Evolutionary conservation across 2,888 invertebrate genomes (phyloP).

Genomic region (Podotricha telesiphe): DNA sequence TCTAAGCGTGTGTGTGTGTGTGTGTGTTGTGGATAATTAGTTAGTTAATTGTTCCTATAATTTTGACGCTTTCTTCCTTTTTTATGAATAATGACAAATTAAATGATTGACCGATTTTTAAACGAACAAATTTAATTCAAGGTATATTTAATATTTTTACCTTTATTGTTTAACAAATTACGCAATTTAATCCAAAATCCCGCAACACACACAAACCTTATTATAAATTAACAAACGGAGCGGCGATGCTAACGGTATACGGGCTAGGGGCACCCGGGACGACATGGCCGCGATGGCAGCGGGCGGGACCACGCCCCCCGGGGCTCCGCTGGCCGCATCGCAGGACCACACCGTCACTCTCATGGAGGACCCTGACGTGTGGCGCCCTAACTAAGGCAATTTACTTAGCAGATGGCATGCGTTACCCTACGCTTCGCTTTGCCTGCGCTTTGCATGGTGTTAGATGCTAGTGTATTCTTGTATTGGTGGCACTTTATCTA

Average conservation of each 20-base stretch:
- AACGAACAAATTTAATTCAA: no score
- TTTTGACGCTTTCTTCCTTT: no score
- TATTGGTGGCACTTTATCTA: no score
- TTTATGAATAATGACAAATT: no score
- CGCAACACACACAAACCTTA: background rate
- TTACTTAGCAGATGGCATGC: conserved; percentile 23
- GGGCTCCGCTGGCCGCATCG: conserved; percentile 67
- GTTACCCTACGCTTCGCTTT: background rate
- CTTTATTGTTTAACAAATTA: no score
- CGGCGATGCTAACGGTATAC: conserved; percentile 38
- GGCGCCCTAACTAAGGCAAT: conserved; percentile 92
- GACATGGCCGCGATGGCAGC: conserved; percentile 92
- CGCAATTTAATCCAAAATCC: background rate
- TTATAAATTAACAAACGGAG: conserved; percentile 25
- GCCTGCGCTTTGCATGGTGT: background rate
- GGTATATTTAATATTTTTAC: no score
- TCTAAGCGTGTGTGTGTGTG: background rate
- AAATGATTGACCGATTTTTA: no score
- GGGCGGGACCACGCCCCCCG: conserved; percentile 86
- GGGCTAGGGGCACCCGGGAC: conserved; percentile 89
- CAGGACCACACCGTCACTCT: conserved; percentile 90
- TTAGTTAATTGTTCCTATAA: no score
- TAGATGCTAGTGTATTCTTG: no score
- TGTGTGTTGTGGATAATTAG: background rate
- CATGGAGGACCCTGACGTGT: conserved; percentile 96